Percentiles rank a stretch among this genome's conserved stretches.
Evolutionary conservation across 2,888 invertebrate species (phyloP).

Genomic region (Poecilobothrus nobilitatus): DNA sequence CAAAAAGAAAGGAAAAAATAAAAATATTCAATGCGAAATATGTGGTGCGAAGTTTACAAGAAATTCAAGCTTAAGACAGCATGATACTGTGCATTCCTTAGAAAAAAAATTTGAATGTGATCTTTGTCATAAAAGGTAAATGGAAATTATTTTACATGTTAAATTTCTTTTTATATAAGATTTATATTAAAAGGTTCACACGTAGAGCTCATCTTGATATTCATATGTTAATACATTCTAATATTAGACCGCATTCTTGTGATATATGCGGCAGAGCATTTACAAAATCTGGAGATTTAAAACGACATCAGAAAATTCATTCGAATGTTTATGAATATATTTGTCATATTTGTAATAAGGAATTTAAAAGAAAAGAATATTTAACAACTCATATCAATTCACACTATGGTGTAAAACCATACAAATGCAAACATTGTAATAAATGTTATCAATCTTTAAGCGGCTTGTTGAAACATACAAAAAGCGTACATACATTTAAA

Average conservation of each 20-base stretch:
- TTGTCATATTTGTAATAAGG: constrained; percentile 30
- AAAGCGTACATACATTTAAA: neutral
- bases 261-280: constrained; percentile 43
- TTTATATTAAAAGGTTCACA: constrained; percentile 30
- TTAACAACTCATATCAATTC: constrained; percentile 31
- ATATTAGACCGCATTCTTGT: constrained; percentile 47
- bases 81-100: constrained; percentile 39
- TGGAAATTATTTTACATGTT: neutral
- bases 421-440: constrained; percentile 28
- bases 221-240: constrained; percentile 47
- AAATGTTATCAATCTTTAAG: constrained; percentile 33
- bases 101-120: constrained; percentile 39
- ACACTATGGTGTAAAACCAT: constrained; percentile 32
- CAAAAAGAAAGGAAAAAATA: neutral
- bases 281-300: constrained; percentile 32
- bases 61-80: constrained; percentile 28
- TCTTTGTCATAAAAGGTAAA: constrained; percentile 34
- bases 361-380: constrained; percentile 33
- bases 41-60: constrained; percentile 26
- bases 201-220: constrained; percentile 44
- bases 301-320: constrained; percentile 33
- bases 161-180: neutral
- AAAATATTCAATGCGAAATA: constrained; percentile 25
- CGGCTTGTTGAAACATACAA: constrained; percentile 31
- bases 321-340: constrained; percentile 31